These are phyloP conservation scores for Anagyrus pseudococci DNA, from an alignment of 2,888 invertebrate genomes.

Conservation along the genomic window DNA sequence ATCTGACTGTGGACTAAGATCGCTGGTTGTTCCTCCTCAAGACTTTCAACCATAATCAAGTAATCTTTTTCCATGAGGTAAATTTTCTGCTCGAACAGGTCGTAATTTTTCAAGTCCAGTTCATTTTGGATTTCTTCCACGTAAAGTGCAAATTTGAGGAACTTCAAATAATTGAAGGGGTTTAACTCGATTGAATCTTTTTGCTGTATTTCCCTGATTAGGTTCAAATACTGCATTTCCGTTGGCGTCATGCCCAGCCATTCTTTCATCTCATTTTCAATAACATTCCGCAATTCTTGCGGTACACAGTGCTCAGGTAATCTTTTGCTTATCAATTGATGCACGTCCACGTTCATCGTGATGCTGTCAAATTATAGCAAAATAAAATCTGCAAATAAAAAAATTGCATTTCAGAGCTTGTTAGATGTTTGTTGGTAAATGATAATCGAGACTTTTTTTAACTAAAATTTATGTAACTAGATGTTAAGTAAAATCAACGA, in stretches of 20 bases:
- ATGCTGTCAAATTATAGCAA: no score
- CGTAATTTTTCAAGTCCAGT: neutral
- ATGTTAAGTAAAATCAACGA: no score
- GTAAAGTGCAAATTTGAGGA: constrained; percentile 18
- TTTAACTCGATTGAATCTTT: constrained; percentile 10
- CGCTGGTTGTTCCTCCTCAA: neutral
- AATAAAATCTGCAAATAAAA: no score
- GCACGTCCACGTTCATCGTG: no score
- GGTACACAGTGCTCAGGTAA: constrained; percentile 15
- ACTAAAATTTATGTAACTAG: no score
- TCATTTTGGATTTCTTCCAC: constrained; percentile 3
- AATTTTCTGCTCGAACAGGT: neutral
- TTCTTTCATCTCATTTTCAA: neutral
- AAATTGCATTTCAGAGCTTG: no score
- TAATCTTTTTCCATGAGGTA: neutral
- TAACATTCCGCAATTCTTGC: constrained; percentile 4
- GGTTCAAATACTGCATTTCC: constrained; percentile 4
- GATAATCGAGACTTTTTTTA: no score
- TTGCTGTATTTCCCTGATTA: constrained; percentile 1
- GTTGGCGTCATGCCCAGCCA: neutral
- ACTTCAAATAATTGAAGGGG: constrained; percentile 20
- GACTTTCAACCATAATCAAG: neutral
- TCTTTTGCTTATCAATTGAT: neutral
- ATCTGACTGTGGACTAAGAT: neutral
- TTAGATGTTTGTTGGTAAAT: no score